These are phyloP conservation scores for Telenomus remus DNA, from an alignment of 1,140 invertebrate species.

Conservation along the genomic window DNA sequence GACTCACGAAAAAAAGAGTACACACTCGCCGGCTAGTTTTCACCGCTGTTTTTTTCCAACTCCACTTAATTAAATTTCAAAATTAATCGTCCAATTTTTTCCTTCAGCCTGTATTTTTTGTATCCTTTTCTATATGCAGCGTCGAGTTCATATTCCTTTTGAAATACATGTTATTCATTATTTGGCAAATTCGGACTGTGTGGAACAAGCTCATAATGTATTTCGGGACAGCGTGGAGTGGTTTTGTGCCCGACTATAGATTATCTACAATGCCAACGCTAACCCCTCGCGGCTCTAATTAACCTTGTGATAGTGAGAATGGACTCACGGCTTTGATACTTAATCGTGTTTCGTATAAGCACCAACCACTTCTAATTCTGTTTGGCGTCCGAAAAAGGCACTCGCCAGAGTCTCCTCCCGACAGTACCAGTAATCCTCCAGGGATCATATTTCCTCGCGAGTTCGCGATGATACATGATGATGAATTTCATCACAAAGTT, in stretches of 20 bases:
- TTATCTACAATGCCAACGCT: conserved; percentile 52
- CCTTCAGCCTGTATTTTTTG: too few relatives aligned
- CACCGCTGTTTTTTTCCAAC: background rate
- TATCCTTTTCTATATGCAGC: too few relatives aligned
- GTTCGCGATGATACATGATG: background rate
- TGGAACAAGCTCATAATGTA: too few relatives aligned
- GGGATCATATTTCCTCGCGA: conserved; percentile 33
- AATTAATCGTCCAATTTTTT: too few relatives aligned
- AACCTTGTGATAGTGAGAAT: conserved; percentile 65
- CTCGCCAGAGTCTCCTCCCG: conserved; percentile 27
- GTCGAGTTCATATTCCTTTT: too few relatives aligned
- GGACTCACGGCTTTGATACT: conserved; percentile 70
- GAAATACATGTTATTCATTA: too few relatives aligned
- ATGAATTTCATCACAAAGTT: too few relatives aligned
- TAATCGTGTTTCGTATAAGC: conserved; percentile 71
- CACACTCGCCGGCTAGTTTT: conserved; percentile 16
- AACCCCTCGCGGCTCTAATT: conserved; percentile 64
- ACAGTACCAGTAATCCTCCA: conserved; percentile 24
- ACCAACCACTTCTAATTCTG: conserved; percentile 68
- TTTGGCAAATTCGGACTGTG: too few relatives aligned
- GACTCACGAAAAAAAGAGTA: conserved; percentile 24
- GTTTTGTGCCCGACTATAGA: conserved; percentile 53
- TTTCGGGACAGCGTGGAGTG: too few relatives aligned
- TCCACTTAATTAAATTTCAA: too few relatives aligned
- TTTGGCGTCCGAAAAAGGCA: conserved; percentile 64